Percentiles rank a stretch among this genome's conserved stretches.
Conservation (phyloP, 2,113 vertebrate genomes). For the Cepphus grylle region DNA sequence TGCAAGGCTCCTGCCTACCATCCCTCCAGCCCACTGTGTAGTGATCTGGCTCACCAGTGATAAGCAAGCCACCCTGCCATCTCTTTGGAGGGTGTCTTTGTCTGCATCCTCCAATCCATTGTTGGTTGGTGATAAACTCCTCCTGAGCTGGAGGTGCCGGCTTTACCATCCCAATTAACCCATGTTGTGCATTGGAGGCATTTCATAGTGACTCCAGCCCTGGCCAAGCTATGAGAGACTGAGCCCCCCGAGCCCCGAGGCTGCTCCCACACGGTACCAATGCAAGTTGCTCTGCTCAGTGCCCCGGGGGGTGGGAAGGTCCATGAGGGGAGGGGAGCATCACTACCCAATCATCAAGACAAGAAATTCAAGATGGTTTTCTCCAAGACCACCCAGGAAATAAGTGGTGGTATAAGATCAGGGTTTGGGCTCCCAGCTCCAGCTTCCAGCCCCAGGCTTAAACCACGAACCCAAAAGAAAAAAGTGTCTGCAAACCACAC, state of each 20-base stretch:
- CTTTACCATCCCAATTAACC: background rate
- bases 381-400: conserved; percentile 18
- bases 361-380: background rate
- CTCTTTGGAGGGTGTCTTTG: background rate
- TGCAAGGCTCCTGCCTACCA: background rate
- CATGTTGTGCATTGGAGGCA: fast-evolving
- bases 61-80: background rate
- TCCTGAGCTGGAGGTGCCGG: background rate
- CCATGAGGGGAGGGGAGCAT: background rate
- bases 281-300: background rate
- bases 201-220: background rate
- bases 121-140: background rate
- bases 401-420: background rate
- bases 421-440: background rate
- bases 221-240: background rate
- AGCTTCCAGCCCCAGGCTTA: background rate
- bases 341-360: background rate
- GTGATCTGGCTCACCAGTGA: background rate
- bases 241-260: background rate
- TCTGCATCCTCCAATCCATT: background rate
- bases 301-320: background rate
- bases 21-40: background rate
- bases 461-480: background rate
- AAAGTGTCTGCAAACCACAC: background rate
- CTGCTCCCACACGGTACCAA: background rate